These are phyloP conservation scores for Teleogryllus oceanicus DNA, from an alignment of 2,888 invertebrate species.

Conservation along the genomic window DNA sequence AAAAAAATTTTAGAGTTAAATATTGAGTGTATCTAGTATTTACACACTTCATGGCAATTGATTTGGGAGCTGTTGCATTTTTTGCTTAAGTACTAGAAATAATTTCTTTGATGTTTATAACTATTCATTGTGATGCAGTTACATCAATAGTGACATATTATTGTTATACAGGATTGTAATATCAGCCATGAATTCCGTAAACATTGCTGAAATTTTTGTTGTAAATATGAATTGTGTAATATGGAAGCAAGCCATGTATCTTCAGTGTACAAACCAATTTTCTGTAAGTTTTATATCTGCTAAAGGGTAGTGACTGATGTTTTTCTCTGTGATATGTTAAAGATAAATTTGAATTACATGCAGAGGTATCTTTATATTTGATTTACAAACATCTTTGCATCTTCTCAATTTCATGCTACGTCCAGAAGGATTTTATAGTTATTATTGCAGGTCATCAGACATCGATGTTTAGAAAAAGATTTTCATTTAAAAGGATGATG, in stretches of 20 bases:
- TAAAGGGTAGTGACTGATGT: neutral
- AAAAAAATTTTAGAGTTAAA: neutral
- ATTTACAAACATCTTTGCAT: neutral
- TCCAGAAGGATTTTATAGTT: neutral
- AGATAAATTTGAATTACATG: neutral
- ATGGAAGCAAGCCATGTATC: neutral
- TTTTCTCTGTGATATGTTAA: slow-evolving; percentile 7
- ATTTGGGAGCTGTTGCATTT: neutral
- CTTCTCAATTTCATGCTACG: neutral
- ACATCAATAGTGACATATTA: neutral
- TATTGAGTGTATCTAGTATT: slow-evolving; percentile 18
- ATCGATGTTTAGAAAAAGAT: neutral
- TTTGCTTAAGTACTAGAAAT: neutral
- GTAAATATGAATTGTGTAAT: neutral
- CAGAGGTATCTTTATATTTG: neutral
- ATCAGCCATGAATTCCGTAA: neutral
- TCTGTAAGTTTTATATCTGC: slow-evolving; percentile 11
- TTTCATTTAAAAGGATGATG: neutral
- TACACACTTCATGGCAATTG: neutral
- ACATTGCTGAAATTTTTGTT: neutral
- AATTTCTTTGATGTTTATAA: neutral
- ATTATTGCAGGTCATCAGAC: neutral
- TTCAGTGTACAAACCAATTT: neutral
- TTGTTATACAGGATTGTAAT: neutral
- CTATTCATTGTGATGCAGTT: neutral